Evolutionary conservation across 2,113 vertebrate species (phyloP), one percentile per base, ranked within the genome.

Genomic region (Plecotus auritus): DNA sequence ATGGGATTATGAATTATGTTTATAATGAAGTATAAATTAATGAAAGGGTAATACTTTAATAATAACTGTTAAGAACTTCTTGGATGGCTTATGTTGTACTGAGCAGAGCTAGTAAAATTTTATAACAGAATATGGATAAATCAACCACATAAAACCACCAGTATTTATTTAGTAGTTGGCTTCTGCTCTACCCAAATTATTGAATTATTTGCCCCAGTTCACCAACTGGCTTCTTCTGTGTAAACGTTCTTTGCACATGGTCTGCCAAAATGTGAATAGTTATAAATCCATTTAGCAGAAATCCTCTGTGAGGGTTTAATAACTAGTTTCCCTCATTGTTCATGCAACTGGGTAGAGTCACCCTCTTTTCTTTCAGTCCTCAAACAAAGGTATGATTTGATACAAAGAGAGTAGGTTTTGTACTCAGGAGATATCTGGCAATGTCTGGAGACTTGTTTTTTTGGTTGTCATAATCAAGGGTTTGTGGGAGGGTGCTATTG

Each of bases 201-300:
- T 90, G 90, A 67, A 86, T 96, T 93, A 77, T 10, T 85, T 88
- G 3, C 3, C 61, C 61, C 16, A 69, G 30, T 82, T 95, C 78
- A 91, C 83, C 85, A 85, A 23, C 86, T 78, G 82, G 61, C 54
- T 93, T 73, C 47, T 87, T 94, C 37, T n/a, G 40, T 70, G 69
- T 91, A 94, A 96, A 95, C 66, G 88, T 83, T 91, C 32, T 88
- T 73, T 89, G 87, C 72, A 88, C 94, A 94, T 78, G 26, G 16
- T n/a, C 45, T 95, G 80, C 87, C 66, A 92, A 92, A 74, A 88
- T 90, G 42, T 51, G 77, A 82, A 37, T 18, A 32, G 18, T 82
- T 93, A 37, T 45, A 95, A 84, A 42, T 74, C 28, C 18, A 74
- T 69, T 91, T 78, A 83, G 69, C 45, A 88, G 93, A 95, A 90